phyloP scores from a whole-genome alignment of 1,140 invertebrate species.

The Charaxes varanes region DNA sequence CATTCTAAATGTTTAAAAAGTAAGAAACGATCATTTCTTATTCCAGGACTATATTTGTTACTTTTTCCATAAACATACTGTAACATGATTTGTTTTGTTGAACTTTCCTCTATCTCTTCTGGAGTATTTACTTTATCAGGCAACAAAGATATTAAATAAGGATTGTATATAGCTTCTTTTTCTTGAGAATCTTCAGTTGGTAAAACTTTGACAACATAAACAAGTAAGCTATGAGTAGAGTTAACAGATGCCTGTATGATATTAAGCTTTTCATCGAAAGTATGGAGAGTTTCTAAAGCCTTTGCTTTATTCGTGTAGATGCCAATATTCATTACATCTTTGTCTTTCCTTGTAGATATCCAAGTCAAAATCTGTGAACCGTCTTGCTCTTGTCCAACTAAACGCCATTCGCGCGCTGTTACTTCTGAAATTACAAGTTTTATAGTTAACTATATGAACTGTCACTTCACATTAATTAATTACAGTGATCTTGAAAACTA shows the following conservation, averaged over 20 bases:
- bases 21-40: slow-evolving; percentile 80
- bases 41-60: slow-evolving; percentile 74
- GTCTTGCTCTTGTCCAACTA: slow-evolving; percentile 85
- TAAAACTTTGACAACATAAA: slow-evolving; percentile 77
- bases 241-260: slow-evolving; percentile 88
- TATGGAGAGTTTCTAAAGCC: slow-evolving; percentile 76
- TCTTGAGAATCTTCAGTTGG: slow-evolving; percentile 29
- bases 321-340: slow-evolving; percentile 67
- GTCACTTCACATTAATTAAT: too few species aligned
- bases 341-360: slow-evolving; percentile 71
- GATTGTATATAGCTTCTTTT: slow-evolving; percentile 67
- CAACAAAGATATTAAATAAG: slow-evolving; percentile 77
- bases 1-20: slow-evolving; percentile 87
- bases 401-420: slow-evolving; percentile 82
- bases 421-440: slow-evolving; percentile 45
- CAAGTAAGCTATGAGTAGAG: slow-evolving; percentile 77
- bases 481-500: too few species aligned
- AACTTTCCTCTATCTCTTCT: slow-evolving; percentile 74
- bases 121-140: slow-evolving; percentile 65
- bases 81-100: slow-evolving; percentile 81
- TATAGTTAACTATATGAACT: too few species aligned
- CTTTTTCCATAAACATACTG: slow-evolving; percentile 86
- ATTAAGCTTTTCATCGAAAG: slow-evolving; percentile 77
- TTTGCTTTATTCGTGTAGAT: slow-evolving; percentile 75
- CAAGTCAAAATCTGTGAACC: slow-evolving; percentile 81